Evolutionary conservation across 2,888 invertebrate species (phyloP).

Genomic region (Strigamia maritima): DNA sequence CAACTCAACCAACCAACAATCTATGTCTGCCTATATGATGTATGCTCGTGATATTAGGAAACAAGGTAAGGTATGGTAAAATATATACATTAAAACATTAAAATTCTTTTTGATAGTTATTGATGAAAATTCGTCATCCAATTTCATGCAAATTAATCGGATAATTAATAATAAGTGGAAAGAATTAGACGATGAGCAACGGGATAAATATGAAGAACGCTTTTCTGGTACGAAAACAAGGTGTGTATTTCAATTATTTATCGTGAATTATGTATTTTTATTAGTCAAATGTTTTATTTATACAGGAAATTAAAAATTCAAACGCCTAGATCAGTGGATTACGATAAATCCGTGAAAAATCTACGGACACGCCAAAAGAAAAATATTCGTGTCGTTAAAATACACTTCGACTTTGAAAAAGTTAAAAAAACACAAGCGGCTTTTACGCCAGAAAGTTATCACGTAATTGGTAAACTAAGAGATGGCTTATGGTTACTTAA

Average conservation of each 20-base stretch:
- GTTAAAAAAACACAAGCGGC: neutral
- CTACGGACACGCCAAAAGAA: neutral
- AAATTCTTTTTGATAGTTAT: neutral
- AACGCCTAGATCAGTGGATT: neutral
- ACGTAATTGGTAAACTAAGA: constrained; percentile 2
- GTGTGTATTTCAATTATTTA: neutral
- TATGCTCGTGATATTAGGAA: neutral
- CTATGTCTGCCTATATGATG: neutral
- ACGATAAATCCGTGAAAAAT: neutral
- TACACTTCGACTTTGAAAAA: neutral
- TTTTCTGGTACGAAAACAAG: neutral
- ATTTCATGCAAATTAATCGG: neutral
- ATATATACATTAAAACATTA: neutral
- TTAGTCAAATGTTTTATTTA: neutral
- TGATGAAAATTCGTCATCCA: neutral
- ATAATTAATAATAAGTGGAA: neutral
- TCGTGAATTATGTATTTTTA: neutral
- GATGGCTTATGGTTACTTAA: neutral
- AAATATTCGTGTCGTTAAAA: neutral
- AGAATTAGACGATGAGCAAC: neutral
- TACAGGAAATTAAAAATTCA: neutral
- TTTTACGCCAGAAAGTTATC: neutral
- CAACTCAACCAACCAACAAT: neutral
- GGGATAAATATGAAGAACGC: neutral
- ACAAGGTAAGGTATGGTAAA: constrained; percentile 12